Evolutionary conservation across 2,113 vertebrate genomes (phyloP).

Genomic region (Rhadina sibilatrix): DNA sequence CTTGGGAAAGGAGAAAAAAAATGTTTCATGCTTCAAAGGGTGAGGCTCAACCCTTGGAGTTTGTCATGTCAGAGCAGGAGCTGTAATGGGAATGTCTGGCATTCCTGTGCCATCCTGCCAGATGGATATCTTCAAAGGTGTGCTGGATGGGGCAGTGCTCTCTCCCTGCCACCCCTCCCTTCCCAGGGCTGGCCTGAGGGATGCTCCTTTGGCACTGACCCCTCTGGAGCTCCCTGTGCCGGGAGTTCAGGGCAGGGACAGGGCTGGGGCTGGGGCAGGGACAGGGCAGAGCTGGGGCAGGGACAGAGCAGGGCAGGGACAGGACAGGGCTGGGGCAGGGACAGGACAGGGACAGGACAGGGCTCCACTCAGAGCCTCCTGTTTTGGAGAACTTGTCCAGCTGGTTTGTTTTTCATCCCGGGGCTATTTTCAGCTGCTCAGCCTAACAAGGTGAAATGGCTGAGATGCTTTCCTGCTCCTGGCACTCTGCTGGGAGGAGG

Average conservation of each 20-base stretch:
- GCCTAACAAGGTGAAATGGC: slow-evolving; percentile 65
- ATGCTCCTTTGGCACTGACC: background rate
- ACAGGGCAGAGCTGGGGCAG: background rate
- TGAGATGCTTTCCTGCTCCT: slow-evolving; percentile 57
- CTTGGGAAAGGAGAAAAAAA: background rate
- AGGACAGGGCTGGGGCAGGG: background rate
- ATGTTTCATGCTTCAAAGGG: background rate
- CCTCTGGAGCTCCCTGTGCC: background rate
- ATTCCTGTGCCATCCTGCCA: background rate
- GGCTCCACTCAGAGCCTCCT: background rate
- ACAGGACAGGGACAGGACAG: background rate
- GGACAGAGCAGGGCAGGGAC: background rate
- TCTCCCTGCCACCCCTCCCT: background rate
- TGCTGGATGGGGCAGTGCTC: background rate
- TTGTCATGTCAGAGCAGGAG: background rate
- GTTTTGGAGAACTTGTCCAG: slow-evolving; percentile 8
- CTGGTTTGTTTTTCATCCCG: slow-evolving; percentile 58
- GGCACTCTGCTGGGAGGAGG: background rate
- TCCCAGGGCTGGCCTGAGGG: background rate
- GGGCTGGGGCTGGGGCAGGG: background rate
- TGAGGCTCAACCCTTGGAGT: background rate
- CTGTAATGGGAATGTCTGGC: rapidly evolving
- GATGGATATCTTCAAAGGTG: background rate
- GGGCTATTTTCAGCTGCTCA: slow-evolving; percentile 67
- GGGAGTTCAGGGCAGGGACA: background rate